Evolutionary conservation across 2,113 vertebrate genomes (phyloP), one percentile per base, ranked within the genome.

Genomic region (Tauraco erythrolophus): DNA sequence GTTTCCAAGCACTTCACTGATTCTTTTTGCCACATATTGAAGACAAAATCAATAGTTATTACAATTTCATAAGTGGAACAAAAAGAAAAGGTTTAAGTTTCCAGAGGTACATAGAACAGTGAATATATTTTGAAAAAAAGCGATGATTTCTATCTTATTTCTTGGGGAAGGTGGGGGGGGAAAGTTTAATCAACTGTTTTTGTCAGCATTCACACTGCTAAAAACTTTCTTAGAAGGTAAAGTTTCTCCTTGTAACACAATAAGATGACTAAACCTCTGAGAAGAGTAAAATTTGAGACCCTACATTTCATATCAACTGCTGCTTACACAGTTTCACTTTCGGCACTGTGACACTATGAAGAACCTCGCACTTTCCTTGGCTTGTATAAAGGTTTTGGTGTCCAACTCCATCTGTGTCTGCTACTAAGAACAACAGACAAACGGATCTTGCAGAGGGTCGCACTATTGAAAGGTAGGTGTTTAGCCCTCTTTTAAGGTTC

Each of bases 21-120:
- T 86, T 60, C 31, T 48, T 84, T 94, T 79, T 86, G 39, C 18
- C 19, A 48, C 53, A 43, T 28, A 50, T 75, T 87, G 69, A 92
- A 96, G 37, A 8, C 31, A 65, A 25, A 91, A 93, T 96, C 76
- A 93, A 85, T 87, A 83, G 61, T 58, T 83, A 79, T 60, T 95
- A 80, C 84, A 77, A 88, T 92, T 94, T 62, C 37, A 2, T 89
- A 91, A 50, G 9, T 46, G 25, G 54, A 94, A 91, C 41, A 66
- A 53, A 92, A 94, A 62, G 6, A 68, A 78, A 62, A 61, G 7
- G 11, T 43, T 91, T 68, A 66, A 14, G 7, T 84, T 96, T 92
- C 37, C 41, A 78, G 46, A 91, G 8, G 14, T 71, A 88, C 27
- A 46, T 25, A 54, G 25, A 87, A 81, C 5, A 74, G 43, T 37